These are phyloP conservation scores for Harpalus rubripes DNA, from an alignment of 2,888 invertebrate genomes.

Conservation along the genomic window DNA sequence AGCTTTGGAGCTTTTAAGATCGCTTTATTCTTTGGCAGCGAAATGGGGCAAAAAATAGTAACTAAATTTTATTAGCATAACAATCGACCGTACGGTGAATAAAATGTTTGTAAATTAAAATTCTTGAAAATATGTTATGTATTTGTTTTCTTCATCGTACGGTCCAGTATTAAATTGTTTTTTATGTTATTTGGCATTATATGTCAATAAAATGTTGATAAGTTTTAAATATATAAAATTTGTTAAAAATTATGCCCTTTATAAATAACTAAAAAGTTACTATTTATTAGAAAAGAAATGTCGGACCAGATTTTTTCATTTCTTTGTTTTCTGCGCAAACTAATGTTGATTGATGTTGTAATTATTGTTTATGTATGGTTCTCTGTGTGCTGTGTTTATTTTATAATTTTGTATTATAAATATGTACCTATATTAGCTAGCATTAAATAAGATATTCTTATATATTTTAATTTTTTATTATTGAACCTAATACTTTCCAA, in stretches of 20 bases:
- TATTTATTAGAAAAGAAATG: constrained; percentile 39
- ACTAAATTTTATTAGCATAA: constrained; percentile 36
- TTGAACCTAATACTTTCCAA: background rate
- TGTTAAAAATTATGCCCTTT: constrained; percentile 30
- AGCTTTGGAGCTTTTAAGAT: constrained; percentile 90
- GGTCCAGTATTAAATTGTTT: constrained; percentile 60
- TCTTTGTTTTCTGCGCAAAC: constrained; percentile 2
- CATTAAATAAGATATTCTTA: constrained; percentile 57
- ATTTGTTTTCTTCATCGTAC: constrained; percentile 51
- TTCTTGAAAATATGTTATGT: background rate
- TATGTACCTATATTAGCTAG: constrained; percentile 63
- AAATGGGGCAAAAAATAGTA: constrained; percentile 83
- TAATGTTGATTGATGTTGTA: constrained; percentile 64
- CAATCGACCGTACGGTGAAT: constrained; percentile 46
- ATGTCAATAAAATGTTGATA: constrained; percentile 61
- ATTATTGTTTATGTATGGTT: constrained; percentile 65
- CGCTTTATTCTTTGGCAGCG: constrained; percentile 90
- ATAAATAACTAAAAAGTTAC: constrained; percentile 16
- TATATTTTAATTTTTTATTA: constrained; percentile 13
- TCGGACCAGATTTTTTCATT: background rate
- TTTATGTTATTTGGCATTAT: constrained; percentile 61
- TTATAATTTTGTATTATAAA: constrained; percentile 65
- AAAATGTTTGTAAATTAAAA: constrained; percentile 41
- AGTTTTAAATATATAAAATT: constrained; percentile 49
- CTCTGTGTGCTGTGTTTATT: constrained; percentile 64